These are phyloP conservation scores for Lasioglossum baleicum DNA, from an alignment of 1,140 invertebrate species.

Conservation along the genomic window DNA sequence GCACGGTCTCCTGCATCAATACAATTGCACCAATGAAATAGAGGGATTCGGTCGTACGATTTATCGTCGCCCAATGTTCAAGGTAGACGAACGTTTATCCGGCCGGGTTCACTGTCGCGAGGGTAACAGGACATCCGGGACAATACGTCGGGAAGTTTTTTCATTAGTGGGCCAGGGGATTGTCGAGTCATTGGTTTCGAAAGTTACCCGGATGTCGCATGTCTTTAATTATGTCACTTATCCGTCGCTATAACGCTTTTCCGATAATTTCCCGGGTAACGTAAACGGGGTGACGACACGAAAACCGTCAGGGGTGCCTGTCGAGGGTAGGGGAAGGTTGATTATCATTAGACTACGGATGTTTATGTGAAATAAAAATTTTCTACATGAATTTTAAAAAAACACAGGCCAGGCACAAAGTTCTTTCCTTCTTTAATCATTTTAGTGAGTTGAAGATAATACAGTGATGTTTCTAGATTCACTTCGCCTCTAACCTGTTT, in stretches of 20 bases:
- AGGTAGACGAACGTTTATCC: background rate
- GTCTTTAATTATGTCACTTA: conserved; percentile 38
- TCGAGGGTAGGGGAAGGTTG: background rate
- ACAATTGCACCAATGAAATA: background rate
- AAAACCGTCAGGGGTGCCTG: background rate
- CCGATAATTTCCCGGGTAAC: background rate
- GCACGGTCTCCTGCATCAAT: background rate
- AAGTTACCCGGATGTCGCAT: conserved; percentile 15
- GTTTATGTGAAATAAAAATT: no score
- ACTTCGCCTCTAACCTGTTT: no score
- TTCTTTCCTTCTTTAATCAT: no score
- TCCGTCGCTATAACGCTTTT: background rate
- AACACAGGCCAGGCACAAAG: no score
- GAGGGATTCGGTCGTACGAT: background rate
- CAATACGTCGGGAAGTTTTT: conserved; percentile 19
- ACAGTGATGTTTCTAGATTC: no score
- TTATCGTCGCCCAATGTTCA: background rate
- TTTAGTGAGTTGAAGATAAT: no score
- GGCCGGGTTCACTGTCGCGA: background rate
- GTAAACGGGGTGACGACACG: background rate
- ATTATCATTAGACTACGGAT: no score
- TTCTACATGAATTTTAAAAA: no score
- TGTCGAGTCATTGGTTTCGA: background rate
- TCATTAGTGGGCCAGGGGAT: conserved; percentile 13
- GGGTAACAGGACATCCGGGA: background rate